phyloP scores from a whole-genome alignment of 2,888 invertebrate genomes.

The Hyles lineata region DNA sequence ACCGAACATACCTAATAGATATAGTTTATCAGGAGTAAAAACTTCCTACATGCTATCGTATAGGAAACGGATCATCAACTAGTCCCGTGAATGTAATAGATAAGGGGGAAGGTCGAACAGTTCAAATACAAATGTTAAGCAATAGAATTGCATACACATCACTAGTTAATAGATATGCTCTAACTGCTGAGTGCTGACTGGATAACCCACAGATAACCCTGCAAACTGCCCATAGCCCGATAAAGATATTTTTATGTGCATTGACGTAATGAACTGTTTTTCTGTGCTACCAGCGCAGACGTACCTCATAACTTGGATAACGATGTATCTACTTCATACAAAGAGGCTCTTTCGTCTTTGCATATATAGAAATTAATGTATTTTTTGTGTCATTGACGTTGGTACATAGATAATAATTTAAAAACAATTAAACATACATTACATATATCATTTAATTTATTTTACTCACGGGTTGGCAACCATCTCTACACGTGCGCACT shows the following conservation, averaged over 20 bases:
- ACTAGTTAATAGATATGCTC: slow-evolving; percentile 39
- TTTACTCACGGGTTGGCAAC: slow-evolving; percentile 91
- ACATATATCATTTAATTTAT: not conserved
- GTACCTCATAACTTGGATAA: not conserved
- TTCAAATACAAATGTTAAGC: slow-evolving; percentile 30
- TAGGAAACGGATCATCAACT: not conserved
- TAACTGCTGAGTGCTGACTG: slow-evolving; percentile 28
- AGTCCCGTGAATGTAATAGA: slow-evolving; percentile 9
- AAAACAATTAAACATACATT: not conserved
- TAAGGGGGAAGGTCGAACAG: slow-evolving; percentile 7
- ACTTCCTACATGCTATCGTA: not conserved
- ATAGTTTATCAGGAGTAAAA: not conserved
- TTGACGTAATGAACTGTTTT: slow-evolving; percentile 57
- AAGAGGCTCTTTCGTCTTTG: not conserved
- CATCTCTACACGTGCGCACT: slow-evolving; percentile 94
- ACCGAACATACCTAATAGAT: not conserved
- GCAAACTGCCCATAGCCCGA: slow-evolving; percentile 49
- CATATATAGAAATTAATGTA: not conserved
- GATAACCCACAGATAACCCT: slow-evolving; percentile 55
- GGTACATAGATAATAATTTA: not conserved
- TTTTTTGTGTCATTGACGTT: not conserved
- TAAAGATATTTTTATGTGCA: slow-evolving; percentile 53
- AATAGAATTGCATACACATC: slow-evolving; percentile 52
- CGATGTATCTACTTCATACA: not conserved
- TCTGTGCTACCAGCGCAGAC: not conserved